Percentiles rank a stretch among this genome's conserved stretches.
Evolutionary conservation across 2,888 invertebrate species (phyloP).

Genomic region (Rhagium mordax): DNA sequence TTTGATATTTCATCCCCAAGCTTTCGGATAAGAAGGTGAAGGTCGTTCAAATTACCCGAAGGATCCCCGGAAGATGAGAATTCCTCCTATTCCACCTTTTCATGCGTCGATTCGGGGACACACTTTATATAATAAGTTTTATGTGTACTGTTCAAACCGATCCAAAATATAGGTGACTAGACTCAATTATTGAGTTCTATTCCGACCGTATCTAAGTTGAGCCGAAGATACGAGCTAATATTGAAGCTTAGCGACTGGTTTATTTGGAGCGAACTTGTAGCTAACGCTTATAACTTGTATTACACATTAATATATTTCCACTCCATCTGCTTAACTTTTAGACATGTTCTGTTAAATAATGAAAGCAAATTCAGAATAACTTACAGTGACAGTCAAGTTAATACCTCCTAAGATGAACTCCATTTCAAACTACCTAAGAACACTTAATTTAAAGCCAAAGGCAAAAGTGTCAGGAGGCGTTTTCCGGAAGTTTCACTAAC

Average conservation of each 20-base stretch:
- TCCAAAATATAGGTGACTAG: too few species aligned
- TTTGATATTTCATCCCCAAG: too few species aligned
- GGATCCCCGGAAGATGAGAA: too few species aligned
- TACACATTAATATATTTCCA: constrained; percentile 37
- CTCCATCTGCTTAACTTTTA: constrained; percentile 34
- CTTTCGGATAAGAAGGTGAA: too few species aligned
- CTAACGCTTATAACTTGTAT: constrained; percentile 30
- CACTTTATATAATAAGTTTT: too few species aligned
- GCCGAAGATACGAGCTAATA: not conserved
- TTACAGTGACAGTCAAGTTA: constrained; percentile 35
- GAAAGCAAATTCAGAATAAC: constrained; percentile 29
- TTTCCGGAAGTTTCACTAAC: constrained; percentile 37
- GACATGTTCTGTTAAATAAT: constrained; percentile 32
- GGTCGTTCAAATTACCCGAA: too few species aligned
- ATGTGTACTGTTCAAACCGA: too few species aligned
- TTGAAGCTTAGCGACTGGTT: constrained; percentile 3
- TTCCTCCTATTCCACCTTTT: too few species aligned
- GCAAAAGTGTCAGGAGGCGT: constrained; percentile 34
- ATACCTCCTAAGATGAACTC: constrained; percentile 34
- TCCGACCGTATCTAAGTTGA: not conserved
- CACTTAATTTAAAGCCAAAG: constrained; percentile 36
- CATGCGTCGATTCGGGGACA: too few species aligned
- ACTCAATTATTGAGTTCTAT: not conserved
- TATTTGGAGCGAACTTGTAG: constrained; percentile 25
- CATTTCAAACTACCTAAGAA: constrained; percentile 33